phyloP scores from a whole-genome alignment of 2,797 vertebrate species.

The Nyctibius grandis region DNA sequence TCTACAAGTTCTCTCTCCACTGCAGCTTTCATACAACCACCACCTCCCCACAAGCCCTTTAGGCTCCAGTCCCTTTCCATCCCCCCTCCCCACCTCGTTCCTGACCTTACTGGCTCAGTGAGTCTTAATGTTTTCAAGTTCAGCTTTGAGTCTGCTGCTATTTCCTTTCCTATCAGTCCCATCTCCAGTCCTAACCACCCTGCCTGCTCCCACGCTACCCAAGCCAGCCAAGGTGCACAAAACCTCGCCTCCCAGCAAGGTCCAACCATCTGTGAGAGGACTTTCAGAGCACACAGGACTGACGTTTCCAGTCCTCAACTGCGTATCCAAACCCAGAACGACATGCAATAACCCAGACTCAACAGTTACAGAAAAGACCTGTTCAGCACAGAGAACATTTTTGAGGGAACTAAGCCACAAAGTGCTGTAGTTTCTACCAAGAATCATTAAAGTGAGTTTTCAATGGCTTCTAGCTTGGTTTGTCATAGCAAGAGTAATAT shows the following conservation, averaged over 20 bases:
- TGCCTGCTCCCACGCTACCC: neutral
- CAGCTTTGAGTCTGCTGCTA: neutral
- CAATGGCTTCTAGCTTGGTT: neutral
- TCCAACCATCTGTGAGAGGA: rapidly evolving
- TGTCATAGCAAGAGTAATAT: neutral
- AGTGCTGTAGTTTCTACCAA: neutral
- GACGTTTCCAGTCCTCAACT: neutral
- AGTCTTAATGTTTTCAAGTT: neutral
- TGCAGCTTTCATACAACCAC: neutral
- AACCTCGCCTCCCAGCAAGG: neutral
- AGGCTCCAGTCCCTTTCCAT: neutral
- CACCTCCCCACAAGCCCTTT: neutral
- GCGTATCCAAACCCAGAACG: neutral
- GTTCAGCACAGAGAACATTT: neutral
- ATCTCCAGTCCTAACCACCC: too few species aligned
- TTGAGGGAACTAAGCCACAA: neutral
- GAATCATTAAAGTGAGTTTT: neutral
- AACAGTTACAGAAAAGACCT: neutral
- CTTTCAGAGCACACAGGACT: neutral
- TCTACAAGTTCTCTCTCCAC: neutral
- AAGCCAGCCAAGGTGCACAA: neutral
- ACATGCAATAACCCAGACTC: neutral
- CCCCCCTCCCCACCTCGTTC: rapidly evolving
- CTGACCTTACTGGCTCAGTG: neutral
- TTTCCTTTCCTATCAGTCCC: neutral